phyloP scores from a whole-genome alignment of 2,888 invertebrate species.

The Ormyrus pomaceus region DNA sequence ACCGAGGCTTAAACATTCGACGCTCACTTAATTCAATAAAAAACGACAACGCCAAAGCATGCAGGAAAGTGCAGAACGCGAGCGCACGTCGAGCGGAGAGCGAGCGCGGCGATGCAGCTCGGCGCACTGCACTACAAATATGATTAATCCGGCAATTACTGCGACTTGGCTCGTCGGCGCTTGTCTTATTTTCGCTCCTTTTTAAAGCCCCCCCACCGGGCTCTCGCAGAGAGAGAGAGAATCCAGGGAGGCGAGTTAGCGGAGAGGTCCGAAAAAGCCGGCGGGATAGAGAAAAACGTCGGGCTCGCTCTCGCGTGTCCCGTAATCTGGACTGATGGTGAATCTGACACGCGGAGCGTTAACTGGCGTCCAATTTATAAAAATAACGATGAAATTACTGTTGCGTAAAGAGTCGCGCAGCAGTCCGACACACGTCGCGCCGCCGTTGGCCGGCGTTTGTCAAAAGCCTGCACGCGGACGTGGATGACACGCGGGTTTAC shows the following conservation, averaged over 20 bases:
- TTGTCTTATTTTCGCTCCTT: too few species aligned
- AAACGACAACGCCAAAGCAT: too few species aligned
- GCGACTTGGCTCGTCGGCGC: too few species aligned
- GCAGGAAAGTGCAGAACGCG: too few species aligned
- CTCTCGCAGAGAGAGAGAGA: not conserved
- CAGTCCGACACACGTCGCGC: conserved; percentile 32
- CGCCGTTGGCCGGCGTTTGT: conserved; percentile 38
- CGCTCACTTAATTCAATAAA: too few species aligned
- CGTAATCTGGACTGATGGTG: conserved; percentile 59
- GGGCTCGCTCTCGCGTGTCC: conserved; percentile 35
- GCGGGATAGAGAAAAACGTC: conserved; percentile 19
- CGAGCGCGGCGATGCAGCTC: not conserved
- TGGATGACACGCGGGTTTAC: conserved; percentile 53
- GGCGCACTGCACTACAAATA: not conserved
- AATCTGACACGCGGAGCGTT: conserved; percentile 72
- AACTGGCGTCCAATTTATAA: conserved; percentile 75
- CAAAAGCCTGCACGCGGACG: conserved; percentile 45
- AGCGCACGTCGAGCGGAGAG: too few species aligned
- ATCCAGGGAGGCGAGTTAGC: not conserved
- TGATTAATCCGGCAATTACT: not conserved
- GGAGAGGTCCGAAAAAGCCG: not conserved
- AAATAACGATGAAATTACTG: conserved; percentile 76
- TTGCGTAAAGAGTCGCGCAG: conserved; percentile 69
- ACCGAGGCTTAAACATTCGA: too few species aligned
- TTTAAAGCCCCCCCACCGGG: too few species aligned